Evolutionary conservation across 2,888 invertebrate species (phyloP).

Genomic region (Amorpha juglandis): DNA sequence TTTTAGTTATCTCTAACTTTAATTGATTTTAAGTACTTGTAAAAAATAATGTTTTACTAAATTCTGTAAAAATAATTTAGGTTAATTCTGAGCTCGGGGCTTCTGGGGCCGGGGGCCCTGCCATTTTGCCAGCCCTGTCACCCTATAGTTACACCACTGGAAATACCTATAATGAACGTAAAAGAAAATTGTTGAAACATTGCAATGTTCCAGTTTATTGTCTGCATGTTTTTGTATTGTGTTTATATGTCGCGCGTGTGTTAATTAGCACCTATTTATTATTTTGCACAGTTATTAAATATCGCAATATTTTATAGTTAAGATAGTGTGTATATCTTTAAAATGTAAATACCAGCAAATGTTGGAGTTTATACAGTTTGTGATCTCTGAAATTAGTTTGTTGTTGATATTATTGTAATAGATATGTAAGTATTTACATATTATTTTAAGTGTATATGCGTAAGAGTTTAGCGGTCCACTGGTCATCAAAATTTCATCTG

Average conservation of each 20-base stretch:
- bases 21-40: too few species aligned
- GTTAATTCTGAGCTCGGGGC: too few species aligned
- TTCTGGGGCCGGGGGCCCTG: too few species aligned
- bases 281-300: conserved; percentile 12
- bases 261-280: conserved; percentile 19
- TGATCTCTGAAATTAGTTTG: conserved; percentile 24
- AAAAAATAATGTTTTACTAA: too few species aligned
- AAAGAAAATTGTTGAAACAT: not conserved
- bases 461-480: conserved; percentile 9
- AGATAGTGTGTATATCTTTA: conserved; percentile 2
- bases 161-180: too few species aligned
- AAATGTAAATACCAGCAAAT: conserved; percentile 18
- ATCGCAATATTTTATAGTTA: conserved; percentile 12
- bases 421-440: too few species aligned
- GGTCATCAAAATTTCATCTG: not conserved
- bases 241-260: not conserved
- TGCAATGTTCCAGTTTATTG: not conserved
- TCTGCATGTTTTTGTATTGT: not conserved
- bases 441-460: not conserved
- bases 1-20: too few species aligned
- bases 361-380: conserved; percentile 24
- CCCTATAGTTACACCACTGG: too few species aligned
- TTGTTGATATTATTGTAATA: conserved; percentile 23
- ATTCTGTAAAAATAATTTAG: too few species aligned
- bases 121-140: too few species aligned